Base-by-base conservation (phyloP, 2,797 vertebrate species). In the Halcyon leucocephala region DNA sequence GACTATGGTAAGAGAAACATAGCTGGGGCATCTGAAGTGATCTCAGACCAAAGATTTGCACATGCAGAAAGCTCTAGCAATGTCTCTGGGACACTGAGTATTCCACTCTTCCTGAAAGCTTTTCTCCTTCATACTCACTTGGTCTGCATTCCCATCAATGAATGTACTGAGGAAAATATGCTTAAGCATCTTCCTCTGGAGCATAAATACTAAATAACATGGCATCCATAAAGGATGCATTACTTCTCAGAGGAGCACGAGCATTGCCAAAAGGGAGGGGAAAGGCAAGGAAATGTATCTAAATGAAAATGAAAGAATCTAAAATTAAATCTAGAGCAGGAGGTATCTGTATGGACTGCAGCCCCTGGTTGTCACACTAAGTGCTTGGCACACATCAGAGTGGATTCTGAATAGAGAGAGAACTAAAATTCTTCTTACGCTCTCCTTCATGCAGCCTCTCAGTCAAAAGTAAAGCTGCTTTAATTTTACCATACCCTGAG, bases 391-490 rank as follows among this genome's bases (percentile, higher is more conserved):
- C 8, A 12, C 0, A 1, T 57, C 46, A 33, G 28, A 19, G 69
- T 46, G 24, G 21, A 54, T 42, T 57, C 62, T 70, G 35, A 72
- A 31, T 7, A 66, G 28, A 48, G 33, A 33, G 29, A 82, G 62
- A 82, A 42, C 26, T n/a, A 26, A 37, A 90, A 69, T 76, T 1
- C 8, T 57, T 88, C 35, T 66, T 44, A 46, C 13, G 60, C 62
- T 88, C 31, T 85, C 11, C 52, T 89, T 67, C 51, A 70, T 12
- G 13, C 44, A 22, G 8, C 6, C 8, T 90, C 14, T 44, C 72
- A 54, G 46, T 57, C 71, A 64, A 95, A 95, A 67, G 31, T 26
- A 82, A 82, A 74, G 16, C 49, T 65, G 21, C 14, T 78, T 86
- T 91, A 65, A 35, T 95, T 86, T 93, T 78, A 37, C 1, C 3